These are phyloP conservation scores for Melanocharis versteri DNA, from an alignment of 2,113 vertebrate genomes.

Conservation along the genomic window DNA sequence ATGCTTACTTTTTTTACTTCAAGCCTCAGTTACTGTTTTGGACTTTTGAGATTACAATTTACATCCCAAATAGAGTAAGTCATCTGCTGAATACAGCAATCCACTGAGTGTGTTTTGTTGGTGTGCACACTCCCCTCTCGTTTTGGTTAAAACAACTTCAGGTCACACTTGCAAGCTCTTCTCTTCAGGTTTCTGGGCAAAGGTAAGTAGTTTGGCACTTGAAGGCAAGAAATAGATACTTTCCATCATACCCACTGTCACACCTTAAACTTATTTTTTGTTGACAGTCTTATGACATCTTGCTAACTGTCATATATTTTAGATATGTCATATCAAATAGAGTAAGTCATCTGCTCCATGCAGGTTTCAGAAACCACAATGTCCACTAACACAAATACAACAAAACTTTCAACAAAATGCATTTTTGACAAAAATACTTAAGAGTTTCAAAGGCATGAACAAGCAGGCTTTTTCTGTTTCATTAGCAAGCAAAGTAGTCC, in stretches of 20 bases:
- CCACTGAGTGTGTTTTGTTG: background rate
- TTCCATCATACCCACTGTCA: background rate
- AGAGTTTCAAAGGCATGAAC: background rate
- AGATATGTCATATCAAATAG: background rate
- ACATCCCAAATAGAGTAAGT: no score
- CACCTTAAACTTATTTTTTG: background rate
- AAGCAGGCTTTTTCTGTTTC: background rate
- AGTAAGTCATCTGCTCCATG: background rate
- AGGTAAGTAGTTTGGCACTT: background rate
- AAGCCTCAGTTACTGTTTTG: background rate
- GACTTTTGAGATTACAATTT: background rate
- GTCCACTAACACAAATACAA: background rate
- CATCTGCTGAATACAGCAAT: no score
- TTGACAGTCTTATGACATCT: background rate
- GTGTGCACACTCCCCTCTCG: rapidly evolving
- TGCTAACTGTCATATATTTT: background rate
- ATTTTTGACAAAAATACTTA: background rate
- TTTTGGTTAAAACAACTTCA: background rate
- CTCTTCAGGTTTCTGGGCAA: background rate
- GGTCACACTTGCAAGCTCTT: background rate
- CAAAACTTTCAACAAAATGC: background rate
- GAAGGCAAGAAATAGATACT: background rate
- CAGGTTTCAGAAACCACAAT: background rate
- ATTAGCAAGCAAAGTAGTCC: background rate
- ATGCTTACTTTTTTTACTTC: background rate